Conservation (phyloP, 1,140 invertebrate species). For the Pinna nobilis region DNA sequence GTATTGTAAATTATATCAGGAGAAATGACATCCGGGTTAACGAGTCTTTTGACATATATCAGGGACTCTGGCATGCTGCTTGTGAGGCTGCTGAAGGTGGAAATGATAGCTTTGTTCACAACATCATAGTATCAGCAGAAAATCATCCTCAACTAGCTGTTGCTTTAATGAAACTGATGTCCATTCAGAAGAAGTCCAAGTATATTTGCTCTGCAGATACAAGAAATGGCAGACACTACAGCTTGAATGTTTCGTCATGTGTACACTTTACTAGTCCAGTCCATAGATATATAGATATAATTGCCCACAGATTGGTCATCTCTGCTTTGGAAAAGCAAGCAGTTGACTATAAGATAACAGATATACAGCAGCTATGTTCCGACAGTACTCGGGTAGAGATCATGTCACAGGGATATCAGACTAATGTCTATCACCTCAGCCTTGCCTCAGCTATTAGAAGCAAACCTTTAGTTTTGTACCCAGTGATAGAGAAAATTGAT, state of each 20-base stretch:
- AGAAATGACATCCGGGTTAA: conserved; percentile 47
- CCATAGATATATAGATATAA: conserved; percentile 90
- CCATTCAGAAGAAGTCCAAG: conserved; percentile 41
- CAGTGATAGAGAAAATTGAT: conserved; percentile 55
- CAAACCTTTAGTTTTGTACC: conserved; percentile 45
- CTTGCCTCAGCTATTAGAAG: conserved; percentile 48
- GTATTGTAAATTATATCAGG: conserved; percentile 59
- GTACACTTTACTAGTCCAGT: conserved; percentile 97
- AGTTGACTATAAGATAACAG: conserved; percentile 45
- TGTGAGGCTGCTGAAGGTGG: conserved; percentile 46
- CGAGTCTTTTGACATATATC: conserved; percentile 51
- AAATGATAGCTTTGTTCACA: conserved; percentile 47
- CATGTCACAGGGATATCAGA: conserved; percentile 43
- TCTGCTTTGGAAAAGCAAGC: conserved; percentile 79
- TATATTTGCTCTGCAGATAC: conserved; percentile 52
- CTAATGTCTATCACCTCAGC: conserved; percentile 38
- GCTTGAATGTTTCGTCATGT: conserved; percentile 87
- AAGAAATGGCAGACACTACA: conserved; percentile 81
- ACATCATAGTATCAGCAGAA: conserved; percentile 52
- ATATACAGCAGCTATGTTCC: conserved; percentile 49
- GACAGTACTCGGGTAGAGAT: conserved; percentile 26
- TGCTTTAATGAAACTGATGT: conserved; percentile 48
- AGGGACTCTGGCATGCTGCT: conserved; percentile 51
- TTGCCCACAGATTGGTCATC: conserved; percentile 87
- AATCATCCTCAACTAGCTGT: conserved; percentile 59